A percentile compares a stretch with the other conserved stretches of the same genome.
phyloP scores from a whole-genome alignment of 2,113 vertebrate genomes.

The Corythoichthys haematopterus region DNA sequence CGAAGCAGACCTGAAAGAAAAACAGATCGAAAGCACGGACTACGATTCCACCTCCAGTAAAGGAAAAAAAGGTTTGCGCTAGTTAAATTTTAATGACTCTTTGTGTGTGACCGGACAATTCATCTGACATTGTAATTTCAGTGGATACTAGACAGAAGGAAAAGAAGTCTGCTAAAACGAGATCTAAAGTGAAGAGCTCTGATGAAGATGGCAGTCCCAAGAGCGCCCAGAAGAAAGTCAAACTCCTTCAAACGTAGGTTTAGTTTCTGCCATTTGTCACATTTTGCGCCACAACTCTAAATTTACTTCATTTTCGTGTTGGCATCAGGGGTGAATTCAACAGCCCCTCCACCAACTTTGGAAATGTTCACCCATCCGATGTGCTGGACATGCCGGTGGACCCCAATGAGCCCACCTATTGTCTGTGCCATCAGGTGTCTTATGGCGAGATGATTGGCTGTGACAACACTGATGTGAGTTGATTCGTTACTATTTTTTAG shows the following conservation, averaged over 20 bases:
- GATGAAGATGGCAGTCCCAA: constrained; percentile 89
- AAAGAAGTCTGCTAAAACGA: constrained; percentile 87
- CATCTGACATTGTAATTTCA: constrained; percentile 26
- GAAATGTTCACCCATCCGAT: constrained; percentile 89
- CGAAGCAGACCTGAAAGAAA: constrained; percentile 95
- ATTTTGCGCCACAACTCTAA: background rate
- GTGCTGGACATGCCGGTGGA: constrained; percentile 98
- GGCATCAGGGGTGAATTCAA: constrained; percentile 83
- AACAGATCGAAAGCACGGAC: constrained; percentile 93
- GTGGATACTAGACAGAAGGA: constrained; percentile 87
- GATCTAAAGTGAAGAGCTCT: constrained; percentile 92
- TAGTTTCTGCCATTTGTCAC: background rate
- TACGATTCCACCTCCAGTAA: constrained; percentile 96
- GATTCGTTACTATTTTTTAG: background rate
- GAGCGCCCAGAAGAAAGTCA: constrained; percentile 88
- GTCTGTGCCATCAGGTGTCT: constrained; percentile 96
- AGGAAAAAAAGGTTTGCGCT: constrained; percentile 88
- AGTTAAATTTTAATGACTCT: background rate
- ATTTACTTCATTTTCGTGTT: constrained; percentile 14
- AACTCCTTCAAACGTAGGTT: constrained; percentile 86
- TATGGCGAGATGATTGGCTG: constrained; percentile 99
- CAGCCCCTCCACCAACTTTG: constrained; percentile 83
- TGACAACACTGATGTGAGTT: constrained; percentile 94
- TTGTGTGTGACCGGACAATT: background rate
- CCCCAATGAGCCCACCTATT: constrained; percentile 97